These are phyloP conservation scores for Diaperis boleti DNA, from an alignment of 2,888 invertebrate species.

Conservation along the genomic window DNA sequence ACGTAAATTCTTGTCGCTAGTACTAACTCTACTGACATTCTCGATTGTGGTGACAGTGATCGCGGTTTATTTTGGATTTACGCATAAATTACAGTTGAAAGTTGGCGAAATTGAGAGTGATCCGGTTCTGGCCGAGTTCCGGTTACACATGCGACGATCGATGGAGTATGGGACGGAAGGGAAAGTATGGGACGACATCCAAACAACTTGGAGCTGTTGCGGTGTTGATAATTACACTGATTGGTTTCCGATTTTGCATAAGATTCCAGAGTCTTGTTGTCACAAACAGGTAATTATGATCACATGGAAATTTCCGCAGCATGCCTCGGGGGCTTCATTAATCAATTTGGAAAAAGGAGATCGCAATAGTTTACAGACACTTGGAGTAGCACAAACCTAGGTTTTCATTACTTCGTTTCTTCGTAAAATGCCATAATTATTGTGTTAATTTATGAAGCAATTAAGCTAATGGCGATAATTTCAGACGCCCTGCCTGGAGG, in stretches of 20 bases:
- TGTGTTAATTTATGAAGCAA: background rate
- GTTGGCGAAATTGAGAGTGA: slow-evolving; percentile 4
- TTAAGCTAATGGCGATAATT: slow-evolving; percentile 16
- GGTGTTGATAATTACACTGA: slow-evolving; percentile 26
- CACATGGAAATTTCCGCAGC: too few species aligned
- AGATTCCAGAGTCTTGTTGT: slow-evolving; percentile 22
- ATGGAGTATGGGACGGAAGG: background rate
- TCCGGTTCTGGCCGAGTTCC: slow-evolving; percentile 4
- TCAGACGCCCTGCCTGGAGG: slow-evolving; percentile 5
- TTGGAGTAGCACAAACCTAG: too few species aligned
- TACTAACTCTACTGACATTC: slow-evolving; percentile 20
- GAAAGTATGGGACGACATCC: slow-evolving; percentile 19
- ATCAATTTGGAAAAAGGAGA: background rate
- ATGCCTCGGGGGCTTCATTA: background rate
- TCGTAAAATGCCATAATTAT: background rate
- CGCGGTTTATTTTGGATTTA: slow-evolving; percentile 19
- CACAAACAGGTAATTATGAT: slow-evolving; percentile 13
- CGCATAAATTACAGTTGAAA: slow-evolving; percentile 21
- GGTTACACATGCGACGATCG: slow-evolving; percentile 7
- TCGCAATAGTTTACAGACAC: background rate
- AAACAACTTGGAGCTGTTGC: slow-evolving; percentile 19
- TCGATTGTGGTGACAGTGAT: slow-evolving; percentile 3
- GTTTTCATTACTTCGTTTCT: too few species aligned
- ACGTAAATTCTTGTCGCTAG: slow-evolving; percentile 12
- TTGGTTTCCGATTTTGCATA: background rate